Evolutionary conservation across 2,888 invertebrate genomes (phyloP).

Genomic region (Anticlea derivata): DNA sequence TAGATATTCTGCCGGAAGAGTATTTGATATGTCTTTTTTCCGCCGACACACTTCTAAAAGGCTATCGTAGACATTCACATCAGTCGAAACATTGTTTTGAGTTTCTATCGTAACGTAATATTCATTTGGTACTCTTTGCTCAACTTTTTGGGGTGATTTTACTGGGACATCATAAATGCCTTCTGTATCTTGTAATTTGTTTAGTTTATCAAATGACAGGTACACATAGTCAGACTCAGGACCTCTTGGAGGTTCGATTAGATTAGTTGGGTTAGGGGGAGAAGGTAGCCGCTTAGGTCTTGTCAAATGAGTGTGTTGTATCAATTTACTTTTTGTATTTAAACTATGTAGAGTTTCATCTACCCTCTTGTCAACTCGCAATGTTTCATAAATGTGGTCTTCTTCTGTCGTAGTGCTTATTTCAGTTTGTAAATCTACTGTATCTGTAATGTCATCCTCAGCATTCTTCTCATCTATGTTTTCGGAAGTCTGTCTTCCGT

Average conservation of each 20-base stretch:
- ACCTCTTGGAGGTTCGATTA: conserved; percentile 54
- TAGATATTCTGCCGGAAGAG: conserved; percentile 63
- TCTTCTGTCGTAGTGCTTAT: conserved; percentile 62
- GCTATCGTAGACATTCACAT: conserved; percentile 68
- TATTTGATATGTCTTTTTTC: conserved; percentile 60
- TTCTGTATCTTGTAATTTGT: conserved; percentile 56
- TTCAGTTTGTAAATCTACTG: conserved; percentile 38
- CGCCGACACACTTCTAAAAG: conserved; percentile 69
- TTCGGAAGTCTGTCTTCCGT: conserved; percentile 67
- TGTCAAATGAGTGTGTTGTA: conserved; percentile 56
- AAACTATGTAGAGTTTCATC: conserved; percentile 57
- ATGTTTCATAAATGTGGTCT: conserved; percentile 85
- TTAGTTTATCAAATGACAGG: conserved; percentile 72
- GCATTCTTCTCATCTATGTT: conserved; percentile 44
- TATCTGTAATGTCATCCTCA: conserved; percentile 40
- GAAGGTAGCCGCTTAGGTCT: conserved; percentile 67
- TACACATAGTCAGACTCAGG: conserved; percentile 80
- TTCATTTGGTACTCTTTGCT: conserved; percentile 44
- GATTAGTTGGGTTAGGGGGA: conserved; percentile 51
- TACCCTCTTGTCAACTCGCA: conserved; percentile 71
- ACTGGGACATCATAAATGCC: conserved; percentile 74
- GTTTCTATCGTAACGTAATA: conserved; percentile 71
- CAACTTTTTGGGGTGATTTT: conserved; percentile 65
- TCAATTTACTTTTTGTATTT: conserved; percentile 62
- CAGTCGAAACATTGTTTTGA: conserved; percentile 46